Conservation (phyloP, 1,140 invertebrate species). For the Drosophila hydei region DNA sequence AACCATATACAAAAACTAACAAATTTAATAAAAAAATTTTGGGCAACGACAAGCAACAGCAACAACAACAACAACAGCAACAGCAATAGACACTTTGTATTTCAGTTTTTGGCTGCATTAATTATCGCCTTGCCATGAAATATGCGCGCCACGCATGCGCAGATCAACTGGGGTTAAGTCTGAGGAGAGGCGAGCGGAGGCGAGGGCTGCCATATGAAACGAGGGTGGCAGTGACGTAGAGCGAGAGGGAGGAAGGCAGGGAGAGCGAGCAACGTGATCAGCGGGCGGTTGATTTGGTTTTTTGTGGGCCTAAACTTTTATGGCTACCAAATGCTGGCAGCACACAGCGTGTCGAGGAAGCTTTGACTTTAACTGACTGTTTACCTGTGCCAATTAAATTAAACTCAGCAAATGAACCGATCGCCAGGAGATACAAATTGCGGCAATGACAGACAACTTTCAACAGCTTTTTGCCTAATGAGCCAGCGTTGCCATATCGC, state of each 20-base stretch:
- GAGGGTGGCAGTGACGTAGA: neutral
- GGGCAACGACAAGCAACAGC: constrained; percentile 39
- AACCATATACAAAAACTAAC: constrained; percentile 57
- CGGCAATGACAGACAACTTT: constrained; percentile 51
- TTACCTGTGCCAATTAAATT: constrained; percentile 77
- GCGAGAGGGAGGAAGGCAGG: neutral
- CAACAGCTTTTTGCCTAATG: constrained; percentile 65
- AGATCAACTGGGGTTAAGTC: constrained; percentile 38
- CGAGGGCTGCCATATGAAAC: neutral
- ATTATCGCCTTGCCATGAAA: constrained; percentile 82
- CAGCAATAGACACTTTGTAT: constrained; percentile 67
- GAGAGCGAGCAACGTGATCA: neutral
- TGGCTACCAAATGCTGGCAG: neutral
- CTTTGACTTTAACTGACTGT: constrained; percentile 68
- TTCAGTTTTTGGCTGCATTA: constrained; percentile 79
- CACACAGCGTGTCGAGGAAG: constrained; percentile 19
- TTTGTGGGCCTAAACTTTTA: neutral
- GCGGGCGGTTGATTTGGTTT: constrained; percentile 5
- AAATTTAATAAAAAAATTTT: constrained; percentile 74
- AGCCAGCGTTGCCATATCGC: constrained; percentile 51
- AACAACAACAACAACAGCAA: constrained; percentile 28
- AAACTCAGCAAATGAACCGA: constrained; percentile 59
- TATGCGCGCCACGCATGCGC: constrained; percentile 78
- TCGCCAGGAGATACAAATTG: constrained; percentile 71
- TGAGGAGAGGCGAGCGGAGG: neutral